Evolutionary conservation across 2,797 vertebrate genomes (phyloP).

Genomic region (Melanotaenia pygmaea): DNA sequence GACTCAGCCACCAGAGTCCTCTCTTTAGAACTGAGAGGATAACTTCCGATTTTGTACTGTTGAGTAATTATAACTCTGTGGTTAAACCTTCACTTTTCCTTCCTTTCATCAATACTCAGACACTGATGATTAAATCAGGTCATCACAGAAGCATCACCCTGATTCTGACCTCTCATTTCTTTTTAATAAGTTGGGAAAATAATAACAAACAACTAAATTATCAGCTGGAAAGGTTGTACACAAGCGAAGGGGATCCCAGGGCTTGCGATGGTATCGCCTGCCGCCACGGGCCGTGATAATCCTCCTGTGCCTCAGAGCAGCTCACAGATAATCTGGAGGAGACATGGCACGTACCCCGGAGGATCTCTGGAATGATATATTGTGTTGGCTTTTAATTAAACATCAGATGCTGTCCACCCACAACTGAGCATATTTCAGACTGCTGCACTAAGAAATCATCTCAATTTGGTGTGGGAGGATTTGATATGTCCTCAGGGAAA

Average conservation of each 20-base stretch:
- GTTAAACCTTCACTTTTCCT: neutral
- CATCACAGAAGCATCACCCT: constrained; percentile 6
- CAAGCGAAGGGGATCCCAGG: constrained; percentile 30
- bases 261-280: constrained; percentile 41
- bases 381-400: constrained; percentile 44
- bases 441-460: constrained; percentile 16
- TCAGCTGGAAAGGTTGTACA: constrained; percentile 14
- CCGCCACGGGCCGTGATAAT: constrained; percentile 58
- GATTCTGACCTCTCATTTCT: constrained; percentile 20
- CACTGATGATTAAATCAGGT: neutral
- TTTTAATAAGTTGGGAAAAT: constrained; percentile 22
- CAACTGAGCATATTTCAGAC: constrained; percentile 17
- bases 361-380: constrained; percentile 34
- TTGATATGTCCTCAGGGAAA: constrained; percentile 13
- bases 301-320: constrained; percentile 62
- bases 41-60: neutral
- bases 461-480: constrained; percentile 12
- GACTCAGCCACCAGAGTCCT: neutral
- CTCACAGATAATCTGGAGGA: constrained; percentile 68
- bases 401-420: constrained; percentile 33
- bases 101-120: constrained; percentile 8
- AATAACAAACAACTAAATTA: constrained; percentile 16
- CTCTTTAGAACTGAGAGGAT: neutral
- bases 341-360: constrained; percentile 50
- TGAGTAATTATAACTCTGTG: neutral